Evolutionary conservation across 2,888 invertebrate species (phyloP), one percentile per base, ranked within the genome.

Genomic region (Temnothorax rugatulus): DNA sequence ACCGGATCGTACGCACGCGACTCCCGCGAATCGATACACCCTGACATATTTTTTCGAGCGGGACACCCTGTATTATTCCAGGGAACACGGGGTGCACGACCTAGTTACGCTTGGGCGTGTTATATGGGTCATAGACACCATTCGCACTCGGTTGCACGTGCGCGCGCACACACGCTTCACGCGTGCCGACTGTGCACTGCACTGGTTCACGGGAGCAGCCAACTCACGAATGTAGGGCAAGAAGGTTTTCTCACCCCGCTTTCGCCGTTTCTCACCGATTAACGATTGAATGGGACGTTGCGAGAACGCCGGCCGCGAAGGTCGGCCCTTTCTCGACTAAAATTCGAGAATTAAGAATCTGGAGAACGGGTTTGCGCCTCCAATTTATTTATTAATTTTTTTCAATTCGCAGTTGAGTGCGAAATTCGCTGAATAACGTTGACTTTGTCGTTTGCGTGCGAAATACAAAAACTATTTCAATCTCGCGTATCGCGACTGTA

Each of bases 51-150:
- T 64, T 76, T 81, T 89, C 82, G 64, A 81, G n/a, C 41, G 57
- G 87, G 91, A 93, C 94, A 94, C 94, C 93, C 92, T 90, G 92
- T 94, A 94, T 93, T 92, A 94, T 94, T 92, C 93, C 94, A 94
- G 94, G 93, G 93, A 91, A 89, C 83, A 88, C 92, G 91, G 91
- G 94, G 94, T 94, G 90, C 93, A 93, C 90, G 94, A 94, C 94
- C 94, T 89, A 94, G 93, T 93, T 94, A 92, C 93, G 92, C 92
- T 91, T 89, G 92, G 91, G 92, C 92, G 93, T 91, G 91, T 93
- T 94, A 94, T 94, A 93, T 94, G 90, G 94, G 94, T 94, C 94
- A 94, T 94, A 94, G 94, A 93, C 93, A 94, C 93, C 92, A 93
- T 93, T 92, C 90, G 91, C 89, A 84, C 85, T 90, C 68, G 64